Percentiles rank a stretch among this genome's conserved stretches.
Conservation (phyloP, 2,113 vertebrate species). For the Nanorana parkeri region DNA sequence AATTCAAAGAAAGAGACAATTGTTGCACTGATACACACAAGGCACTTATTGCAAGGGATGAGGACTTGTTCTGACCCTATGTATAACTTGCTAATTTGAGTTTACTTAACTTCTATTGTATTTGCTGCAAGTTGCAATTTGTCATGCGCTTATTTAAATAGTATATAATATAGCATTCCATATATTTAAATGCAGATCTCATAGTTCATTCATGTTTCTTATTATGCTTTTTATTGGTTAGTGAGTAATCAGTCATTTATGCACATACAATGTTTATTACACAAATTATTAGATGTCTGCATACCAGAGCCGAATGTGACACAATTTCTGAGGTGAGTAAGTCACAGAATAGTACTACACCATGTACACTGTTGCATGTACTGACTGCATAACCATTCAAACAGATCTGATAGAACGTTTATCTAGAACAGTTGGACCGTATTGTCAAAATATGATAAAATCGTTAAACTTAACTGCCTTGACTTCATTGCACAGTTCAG, state of each 20-base stretch:
- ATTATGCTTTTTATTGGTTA: neutral
- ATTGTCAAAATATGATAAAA: too few species aligned
- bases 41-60: too few species aligned
- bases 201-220: neutral
- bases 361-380: too few species aligned
- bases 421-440: too few species aligned
- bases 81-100: neutral
- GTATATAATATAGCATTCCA: neutral
- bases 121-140: conserved; percentile 5
- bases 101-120: neutral
- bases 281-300: neutral
- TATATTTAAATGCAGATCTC: neutral
- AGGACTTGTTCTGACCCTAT: too few species aligned
- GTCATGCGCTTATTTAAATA: neutral
- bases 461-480: too few species aligned
- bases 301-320: neutral
- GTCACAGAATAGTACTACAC: neutral
- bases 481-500: too few species aligned
- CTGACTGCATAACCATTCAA: too few species aligned
- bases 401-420: too few species aligned
- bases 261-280: neutral
- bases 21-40: too few species aligned
- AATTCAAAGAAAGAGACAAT: too few species aligned
- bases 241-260: neutral
- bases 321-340: neutral